Evolutionary conservation across 2,888 invertebrate species (phyloP), one percentile per base, ranked within the genome.

Genomic region (Eumerus sabulonum): DNA sequence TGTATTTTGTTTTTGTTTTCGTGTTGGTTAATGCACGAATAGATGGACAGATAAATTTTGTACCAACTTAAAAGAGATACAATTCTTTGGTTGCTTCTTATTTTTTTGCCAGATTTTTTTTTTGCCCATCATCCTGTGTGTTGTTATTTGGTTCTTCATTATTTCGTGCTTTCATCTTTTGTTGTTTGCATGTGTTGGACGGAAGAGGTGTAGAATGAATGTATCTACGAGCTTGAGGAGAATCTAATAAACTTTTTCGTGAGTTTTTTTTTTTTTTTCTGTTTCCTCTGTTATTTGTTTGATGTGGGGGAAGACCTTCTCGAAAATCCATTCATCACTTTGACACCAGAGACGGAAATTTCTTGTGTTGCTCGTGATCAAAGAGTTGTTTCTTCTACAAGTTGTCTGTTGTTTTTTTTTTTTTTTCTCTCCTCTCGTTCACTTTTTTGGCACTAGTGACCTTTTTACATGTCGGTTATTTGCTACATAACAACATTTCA

Each of bases 191-290:
- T 18, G 45, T 62, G 48, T 42, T 38, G 50, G 42, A 50, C 44
- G 48, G 53, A 56, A 16, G 36, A 19, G 17, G 48, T 27, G 45
- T 19, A n/a, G n/a, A 35, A 51, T 47, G 47, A 42, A 14, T 59
- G 51, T 48, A 57, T 36, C 53, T 56, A 27, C 27, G 27, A 27
- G 27, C 3, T 27, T 2, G 27, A 27, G 67, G 60, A 47, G 47
- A 77, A 72, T 76, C 62, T 76, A 72, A 76, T 77, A 72, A 72
- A 72, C 45, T 77, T 62, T 66, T 57, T 45, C 50, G 48, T 54
- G 36, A 19, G 13, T 48, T 59, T 70, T 76, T 66, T 71, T 71
- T 76, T 66, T 45, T 62, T 71, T 76, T 27, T 57, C 72, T 73
- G 35, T 64, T 64, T 48, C 16, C 35, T 38, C 38, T 62, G 42